Percentiles rank a stretch among this genome's conserved stretches.
These are phyloP conservation scores for Cryptotermes secundus DNA, from an alignment of 1,140 invertebrate genomes.

Conservation along the genomic window DNA sequence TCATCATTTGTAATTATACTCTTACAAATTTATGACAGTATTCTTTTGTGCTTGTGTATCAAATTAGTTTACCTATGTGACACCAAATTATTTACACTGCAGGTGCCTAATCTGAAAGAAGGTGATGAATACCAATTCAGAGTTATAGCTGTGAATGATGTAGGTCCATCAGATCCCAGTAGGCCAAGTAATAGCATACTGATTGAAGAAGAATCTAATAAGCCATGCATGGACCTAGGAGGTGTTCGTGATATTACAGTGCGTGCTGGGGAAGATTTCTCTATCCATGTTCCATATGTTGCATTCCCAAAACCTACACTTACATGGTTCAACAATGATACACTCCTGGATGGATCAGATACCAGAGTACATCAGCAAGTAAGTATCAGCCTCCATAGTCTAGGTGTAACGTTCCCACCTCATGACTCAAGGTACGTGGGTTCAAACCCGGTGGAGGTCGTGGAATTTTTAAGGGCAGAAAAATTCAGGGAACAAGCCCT, in stretches of 20 bases:
- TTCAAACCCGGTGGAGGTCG: too few species aligned
- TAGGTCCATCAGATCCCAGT: conserved; percentile 90
- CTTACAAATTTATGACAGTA: too few species aligned
- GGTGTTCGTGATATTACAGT: conserved; percentile 94
- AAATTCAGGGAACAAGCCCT: too few species aligned
- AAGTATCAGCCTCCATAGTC: conserved; percentile 21
- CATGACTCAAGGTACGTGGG: too few species aligned
- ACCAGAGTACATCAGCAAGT: conserved; percentile 75
- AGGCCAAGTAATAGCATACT: conserved; percentile 80
- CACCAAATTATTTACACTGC: background rate
- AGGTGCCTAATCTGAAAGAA: conserved; percentile 83
- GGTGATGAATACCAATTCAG: conserved; percentile 95
- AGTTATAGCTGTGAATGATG: conserved; percentile 93
- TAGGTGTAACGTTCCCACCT: too few species aligned
- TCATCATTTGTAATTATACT: too few species aligned
- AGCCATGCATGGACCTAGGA: conserved; percentile 90
- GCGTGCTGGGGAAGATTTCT: conserved; percentile 95
- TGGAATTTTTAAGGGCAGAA: too few species aligned
- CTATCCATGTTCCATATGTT: conserved; percentile 91
- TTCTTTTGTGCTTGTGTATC: too few species aligned
- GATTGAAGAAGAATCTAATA: conserved; percentile 94
- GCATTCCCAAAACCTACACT: conserved; percentile 94
- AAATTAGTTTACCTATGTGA: too few species aligned
- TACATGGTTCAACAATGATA: conserved; percentile 86
- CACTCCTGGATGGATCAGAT: conserved; percentile 71